Evolutionary conservation across 1,140 invertebrate genomes (phyloP).

Genomic region (Panagrolaimus sp.): DNA sequence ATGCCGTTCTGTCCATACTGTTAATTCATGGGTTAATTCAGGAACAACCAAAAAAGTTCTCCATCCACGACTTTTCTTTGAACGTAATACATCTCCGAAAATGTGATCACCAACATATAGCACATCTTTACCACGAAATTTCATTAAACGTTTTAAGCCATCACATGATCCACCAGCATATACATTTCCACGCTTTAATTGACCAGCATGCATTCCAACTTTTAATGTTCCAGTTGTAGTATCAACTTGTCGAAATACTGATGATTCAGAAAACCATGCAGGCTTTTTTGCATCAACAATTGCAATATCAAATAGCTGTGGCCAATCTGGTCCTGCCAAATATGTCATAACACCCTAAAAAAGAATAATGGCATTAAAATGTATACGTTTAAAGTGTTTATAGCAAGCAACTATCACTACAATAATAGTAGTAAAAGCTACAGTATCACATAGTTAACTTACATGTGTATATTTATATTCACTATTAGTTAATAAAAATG

Average conservation of each 20-base stretch:
- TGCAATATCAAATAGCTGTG: slow-evolving; percentile 91
- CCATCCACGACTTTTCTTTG: slow-evolving; percentile 96
- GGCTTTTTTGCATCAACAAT: slow-evolving; percentile 94
- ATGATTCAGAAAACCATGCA: slow-evolving; percentile 91
- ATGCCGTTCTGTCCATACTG: slow-evolving; percentile 96
- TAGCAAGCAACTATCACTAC: no score
- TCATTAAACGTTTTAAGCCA: slow-evolving; percentile 90
- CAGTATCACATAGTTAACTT: no score
- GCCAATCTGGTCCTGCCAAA: slow-evolving; percentile 76
- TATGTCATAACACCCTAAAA: slow-evolving; percentile 80
- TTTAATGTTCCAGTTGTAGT: slow-evolving; percentile 75
- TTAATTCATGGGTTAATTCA: slow-evolving; percentile 88
- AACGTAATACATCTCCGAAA: neutral
- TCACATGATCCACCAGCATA: slow-evolving; percentile 82
- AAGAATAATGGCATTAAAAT: no score
- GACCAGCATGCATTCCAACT: slow-evolving; percentile 78
- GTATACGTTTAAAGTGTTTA: no score
- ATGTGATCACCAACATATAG: slow-evolving; percentile 76
- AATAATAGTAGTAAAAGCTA: no score
- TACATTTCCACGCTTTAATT: slow-evolving; percentile 69
- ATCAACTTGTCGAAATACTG: slow-evolving; percentile 82
- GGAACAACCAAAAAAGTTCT: slow-evolving; percentile 95
- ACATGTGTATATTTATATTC: slow-evolving; percentile 88
- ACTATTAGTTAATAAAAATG: slow-evolving; percentile 93
- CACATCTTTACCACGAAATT: slow-evolving; percentile 93